Evolutionary conservation across 2,797 vertebrate genomes (phyloP).

Genomic region (Mallotus villosus): DNA sequence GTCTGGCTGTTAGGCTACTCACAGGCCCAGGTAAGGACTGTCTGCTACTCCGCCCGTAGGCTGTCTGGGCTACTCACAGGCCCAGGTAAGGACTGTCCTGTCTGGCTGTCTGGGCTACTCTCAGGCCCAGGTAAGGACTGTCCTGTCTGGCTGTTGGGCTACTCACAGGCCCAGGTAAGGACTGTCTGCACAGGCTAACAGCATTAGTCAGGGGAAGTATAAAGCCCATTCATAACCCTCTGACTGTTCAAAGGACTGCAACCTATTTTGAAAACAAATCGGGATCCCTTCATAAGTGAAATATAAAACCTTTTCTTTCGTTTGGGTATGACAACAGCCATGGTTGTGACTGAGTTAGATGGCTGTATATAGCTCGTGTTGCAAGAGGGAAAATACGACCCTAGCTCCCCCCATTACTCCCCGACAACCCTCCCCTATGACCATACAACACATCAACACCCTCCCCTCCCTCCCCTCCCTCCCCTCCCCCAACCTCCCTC

Average conservation of each 20-base stretch:
- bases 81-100: conserved; percentile 42
- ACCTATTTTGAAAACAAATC: neutral
- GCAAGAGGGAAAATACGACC: neutral
- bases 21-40: conserved; percentile 44
- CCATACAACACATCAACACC: conserved; percentile 17
- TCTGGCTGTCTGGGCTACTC: conserved; percentile 60
- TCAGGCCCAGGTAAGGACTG: conserved; percentile 44
- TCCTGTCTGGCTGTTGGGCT: conserved; percentile 64
- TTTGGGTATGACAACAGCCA: neutral
- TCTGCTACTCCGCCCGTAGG: no score
- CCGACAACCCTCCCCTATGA: conserved; percentile 25
- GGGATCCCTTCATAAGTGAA: neutral
- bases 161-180: conserved; percentile 38
- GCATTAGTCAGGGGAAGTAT: conserved; percentile 1
- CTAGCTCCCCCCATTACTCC: conserved; percentile 21
- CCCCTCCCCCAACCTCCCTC: conserved; percentile 32
- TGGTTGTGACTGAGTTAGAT: neutral
- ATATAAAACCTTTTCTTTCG: neutral
- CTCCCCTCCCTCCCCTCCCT: conserved; percentile 15
- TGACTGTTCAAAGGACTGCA: no score
- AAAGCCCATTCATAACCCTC: neutral
- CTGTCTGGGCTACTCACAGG: conserved; percentile 57
- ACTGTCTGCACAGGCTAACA: conserved; percentile 31
- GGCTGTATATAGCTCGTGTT: conserved; percentile 1
- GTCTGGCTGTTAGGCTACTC: conserved; percentile 56